Percentiles rank a stretch among this genome's conserved stretches.
Conservation (phyloP, 2,113 vertebrate genomes). For the Platysteira castanea region DNA sequence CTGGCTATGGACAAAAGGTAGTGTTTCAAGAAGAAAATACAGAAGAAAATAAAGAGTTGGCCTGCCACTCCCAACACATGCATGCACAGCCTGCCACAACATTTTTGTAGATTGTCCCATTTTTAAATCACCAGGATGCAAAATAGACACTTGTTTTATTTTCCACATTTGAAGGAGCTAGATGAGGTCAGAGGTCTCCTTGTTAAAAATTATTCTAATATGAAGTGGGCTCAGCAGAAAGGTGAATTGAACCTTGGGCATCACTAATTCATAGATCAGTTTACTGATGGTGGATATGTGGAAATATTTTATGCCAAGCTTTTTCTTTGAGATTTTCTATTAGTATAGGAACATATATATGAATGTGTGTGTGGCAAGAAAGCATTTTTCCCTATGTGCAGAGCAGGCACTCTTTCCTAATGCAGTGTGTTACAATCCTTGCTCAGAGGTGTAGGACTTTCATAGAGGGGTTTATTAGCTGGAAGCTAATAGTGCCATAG, state of each 20-base stretch:
- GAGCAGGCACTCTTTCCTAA: rapidly evolving
- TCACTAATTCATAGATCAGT: not conserved
- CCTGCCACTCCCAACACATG: constrained; percentile 20
- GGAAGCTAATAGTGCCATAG: not conserved
- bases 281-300: not conserved
- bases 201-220: not conserved
- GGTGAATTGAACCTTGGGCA: not conserved
- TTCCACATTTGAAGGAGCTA: not conserved
- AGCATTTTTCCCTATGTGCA: not conserved
- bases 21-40: constrained; percentile 38
- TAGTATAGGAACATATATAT: not conserved
- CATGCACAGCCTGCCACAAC: not conserved
- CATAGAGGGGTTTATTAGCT: not conserved
- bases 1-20: constrained; percentile 58
- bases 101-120: not conserved
- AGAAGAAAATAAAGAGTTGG: constrained; percentile 35
- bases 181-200: not conserved
- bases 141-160: not conserved
- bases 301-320: not conserved
- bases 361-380: not conserved
- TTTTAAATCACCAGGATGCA: not conserved
- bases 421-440: not conserved
- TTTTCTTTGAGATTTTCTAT: not conserved
- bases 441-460: not conserved
- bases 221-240: not conserved